Percentiles rank a stretch among this genome's conserved stretches.
These are phyloP conservation scores for Agrochola lychnidis DNA, from an alignment of 2,888 invertebrate genomes.

Conservation along the genomic window DNA sequence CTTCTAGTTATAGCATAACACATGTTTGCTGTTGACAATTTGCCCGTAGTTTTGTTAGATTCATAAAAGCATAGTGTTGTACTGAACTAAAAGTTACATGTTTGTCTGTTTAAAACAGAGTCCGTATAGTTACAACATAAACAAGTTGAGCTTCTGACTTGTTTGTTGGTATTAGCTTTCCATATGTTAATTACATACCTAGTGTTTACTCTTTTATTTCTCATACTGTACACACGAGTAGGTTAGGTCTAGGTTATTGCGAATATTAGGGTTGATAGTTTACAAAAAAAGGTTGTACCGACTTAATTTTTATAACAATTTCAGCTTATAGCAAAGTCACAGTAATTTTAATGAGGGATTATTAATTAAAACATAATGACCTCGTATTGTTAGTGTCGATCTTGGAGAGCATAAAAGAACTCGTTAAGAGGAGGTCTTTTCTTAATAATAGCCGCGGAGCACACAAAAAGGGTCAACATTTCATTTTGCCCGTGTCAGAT, in stretches of 20 bases:
- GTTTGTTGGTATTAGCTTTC: conserved; percentile 16
- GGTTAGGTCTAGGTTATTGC: neutral
- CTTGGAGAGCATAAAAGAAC: conserved; percentile 80
- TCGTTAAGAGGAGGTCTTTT: conserved; percentile 80
- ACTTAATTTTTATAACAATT: conserved; percentile 16
- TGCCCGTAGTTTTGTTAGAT: conserved; percentile 19
- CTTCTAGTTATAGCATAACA: neutral
- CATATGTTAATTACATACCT: conserved; percentile 22
- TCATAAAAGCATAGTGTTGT: conserved; percentile 28
- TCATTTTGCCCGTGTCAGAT: conserved; percentile 77
- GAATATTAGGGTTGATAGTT: neutral
- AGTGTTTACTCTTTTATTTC: conserved; percentile 13
- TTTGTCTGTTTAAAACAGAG: conserved; percentile 28
- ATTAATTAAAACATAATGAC: conserved; percentile 75
- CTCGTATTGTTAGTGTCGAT: conserved; percentile 79
- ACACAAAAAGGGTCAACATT: conserved; percentile 82
- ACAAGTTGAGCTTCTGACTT: conserved; percentile 28
- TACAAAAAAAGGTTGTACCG: neutral
- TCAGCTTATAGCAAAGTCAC: too few species aligned
- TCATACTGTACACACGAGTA: neutral
- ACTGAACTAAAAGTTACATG: conserved; percentile 31
- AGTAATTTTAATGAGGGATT: conserved; percentile 69
- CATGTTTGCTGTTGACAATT: conserved; percentile 21
- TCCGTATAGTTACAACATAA: conserved; percentile 8
- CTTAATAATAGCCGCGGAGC: conserved; percentile 77